A percentile compares a stretch with the other conserved stretches of the same genome.
phyloP scores from a whole-genome alignment of 1,140 invertebrate genomes.

The Notospermus geniculatus region DNA sequence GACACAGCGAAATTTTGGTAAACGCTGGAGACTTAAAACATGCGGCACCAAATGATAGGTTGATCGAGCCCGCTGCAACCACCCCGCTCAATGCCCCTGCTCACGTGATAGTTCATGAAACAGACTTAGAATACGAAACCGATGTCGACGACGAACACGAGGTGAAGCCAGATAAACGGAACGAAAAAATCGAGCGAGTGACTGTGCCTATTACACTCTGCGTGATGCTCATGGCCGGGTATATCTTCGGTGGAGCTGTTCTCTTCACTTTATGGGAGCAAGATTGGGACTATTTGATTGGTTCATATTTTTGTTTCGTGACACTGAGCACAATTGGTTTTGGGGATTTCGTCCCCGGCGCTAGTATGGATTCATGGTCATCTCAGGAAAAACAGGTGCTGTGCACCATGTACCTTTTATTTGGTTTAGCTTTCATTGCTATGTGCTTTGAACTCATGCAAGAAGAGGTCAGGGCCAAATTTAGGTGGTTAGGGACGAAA shows the following conservation, averaged over 20 bases:
- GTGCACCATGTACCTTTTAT: slow-evolving; percentile 72
- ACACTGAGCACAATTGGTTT: slow-evolving; percentile 75
- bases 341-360: slow-evolving; percentile 65
- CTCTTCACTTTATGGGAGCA: slow-evolving; percentile 48
- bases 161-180: neutral
- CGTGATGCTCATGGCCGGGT: slow-evolving; percentile 50
- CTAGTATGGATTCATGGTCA: slow-evolving; percentile 29
- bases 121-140: neutral
- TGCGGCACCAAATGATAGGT: neutral
- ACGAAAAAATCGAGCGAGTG: slow-evolving; percentile 27
- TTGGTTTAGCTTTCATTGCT: slow-evolving; percentile 84
- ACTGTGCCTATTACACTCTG: slow-evolving; percentile 51
- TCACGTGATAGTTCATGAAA: slow-evolving; percentile 3
- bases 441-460: slow-evolving; percentile 92
- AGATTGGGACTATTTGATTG: slow-evolving; percentile 75
- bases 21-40: too few species aligned
- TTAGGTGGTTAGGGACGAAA: slow-evolving; percentile 63
- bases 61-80: neutral
- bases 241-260: slow-evolving; percentile 53
- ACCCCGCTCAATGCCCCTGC: slow-evolving; percentile 48
- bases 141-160: slow-evolving; percentile 1
- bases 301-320: slow-evolving; percentile 91
- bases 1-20: too few species aligned
- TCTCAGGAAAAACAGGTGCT: slow-evolving; percentile 39
- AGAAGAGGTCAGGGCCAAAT: slow-evolving; percentile 78